Evolutionary conservation across 2,888 invertebrate species (phyloP).

Genomic region (Apomyelois bistriatella): DNA sequence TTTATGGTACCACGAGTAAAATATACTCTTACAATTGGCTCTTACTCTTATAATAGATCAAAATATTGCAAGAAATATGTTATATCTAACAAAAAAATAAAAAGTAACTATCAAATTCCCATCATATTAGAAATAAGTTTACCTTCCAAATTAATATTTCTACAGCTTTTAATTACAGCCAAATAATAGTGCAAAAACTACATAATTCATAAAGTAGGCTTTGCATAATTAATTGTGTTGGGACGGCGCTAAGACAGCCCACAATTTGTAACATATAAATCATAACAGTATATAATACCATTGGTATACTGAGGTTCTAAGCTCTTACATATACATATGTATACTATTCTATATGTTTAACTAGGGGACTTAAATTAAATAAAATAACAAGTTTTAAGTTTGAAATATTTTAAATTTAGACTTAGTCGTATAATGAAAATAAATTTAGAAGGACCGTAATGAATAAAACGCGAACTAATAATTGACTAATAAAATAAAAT

Average conservation of each 20-base stretch:
- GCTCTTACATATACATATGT: neutral
- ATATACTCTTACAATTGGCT: too few relatives aligned
- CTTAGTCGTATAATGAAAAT: neutral
- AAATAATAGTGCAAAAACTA: conserved; percentile 15
- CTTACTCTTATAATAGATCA: too few relatives aligned
- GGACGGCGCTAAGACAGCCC: conserved; percentile 27
- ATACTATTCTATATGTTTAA: too few relatives aligned
- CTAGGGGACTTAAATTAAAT: too few relatives aligned
- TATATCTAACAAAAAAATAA: too few relatives aligned
- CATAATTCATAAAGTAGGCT: neutral
- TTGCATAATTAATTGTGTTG: conserved; percentile 15
- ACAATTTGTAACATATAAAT: conserved; percentile 42
- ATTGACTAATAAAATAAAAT: too few relatives aligned
- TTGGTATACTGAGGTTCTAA: conserved; percentile 12
- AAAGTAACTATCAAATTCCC: too few relatives aligned
- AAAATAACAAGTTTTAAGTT: neutral
- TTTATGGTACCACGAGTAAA: too few relatives aligned
- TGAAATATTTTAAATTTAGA: neutral
- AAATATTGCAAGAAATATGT: too few relatives aligned
- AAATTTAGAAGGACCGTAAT: too few relatives aligned
- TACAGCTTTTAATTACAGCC: neutral
- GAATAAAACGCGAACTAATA: too few relatives aligned
- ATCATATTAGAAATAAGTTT: too few relatives aligned
- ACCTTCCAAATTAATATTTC: neutral
- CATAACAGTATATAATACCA: conserved; percentile 20